Evolutionary conservation across 1,140 invertebrate genomes (phyloP).

Genomic region (Listronotus bonariensis): DNA sequence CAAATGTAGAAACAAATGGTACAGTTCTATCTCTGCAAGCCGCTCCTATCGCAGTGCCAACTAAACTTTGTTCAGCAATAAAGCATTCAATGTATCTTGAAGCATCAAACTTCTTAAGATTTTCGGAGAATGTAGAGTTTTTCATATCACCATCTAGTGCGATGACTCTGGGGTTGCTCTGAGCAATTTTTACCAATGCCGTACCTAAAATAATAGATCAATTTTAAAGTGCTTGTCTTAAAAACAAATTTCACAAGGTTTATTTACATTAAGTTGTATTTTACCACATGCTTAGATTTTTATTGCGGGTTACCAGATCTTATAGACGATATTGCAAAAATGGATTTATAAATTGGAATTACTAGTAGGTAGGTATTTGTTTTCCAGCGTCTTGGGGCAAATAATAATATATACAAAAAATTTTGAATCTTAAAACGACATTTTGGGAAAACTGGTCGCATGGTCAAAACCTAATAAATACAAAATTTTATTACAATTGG

Average conservation of each 20-base stretch:
- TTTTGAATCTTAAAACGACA: too few species aligned
- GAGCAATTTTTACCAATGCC: conserved; percentile 87
- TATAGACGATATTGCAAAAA: too few species aligned
- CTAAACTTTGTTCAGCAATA: conserved; percentile 98
- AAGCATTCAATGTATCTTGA: conserved; percentile 93
- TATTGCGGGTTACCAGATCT: too few species aligned
- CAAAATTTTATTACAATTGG: too few species aligned
- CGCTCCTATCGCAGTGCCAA: conserved; percentile 93
- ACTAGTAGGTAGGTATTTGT: too few species aligned
- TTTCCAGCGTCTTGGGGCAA: too few species aligned
- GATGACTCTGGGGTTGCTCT: conserved; percentile 83
- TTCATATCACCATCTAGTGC: conserved; percentile 97
- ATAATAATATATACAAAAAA: too few species aligned
- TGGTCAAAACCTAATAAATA: too few species aligned
- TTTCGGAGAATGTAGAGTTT: conserved; percentile 97
- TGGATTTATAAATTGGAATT: too few species aligned
- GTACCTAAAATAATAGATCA: conserved; percentile 52
- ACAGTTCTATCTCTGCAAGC: conserved; percentile 87
- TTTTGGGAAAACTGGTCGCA: too few species aligned
- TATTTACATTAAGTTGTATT: too few species aligned
- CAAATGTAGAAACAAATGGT: conserved; percentile 95
- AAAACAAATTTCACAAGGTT: background rate
- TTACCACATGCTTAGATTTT: too few species aligned
- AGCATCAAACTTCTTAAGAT: conserved; percentile 78
- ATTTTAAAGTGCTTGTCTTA: background rate